phyloP scores from a whole-genome alignment of 2,888 invertebrate species.

The Syrista parreyssii region DNA sequence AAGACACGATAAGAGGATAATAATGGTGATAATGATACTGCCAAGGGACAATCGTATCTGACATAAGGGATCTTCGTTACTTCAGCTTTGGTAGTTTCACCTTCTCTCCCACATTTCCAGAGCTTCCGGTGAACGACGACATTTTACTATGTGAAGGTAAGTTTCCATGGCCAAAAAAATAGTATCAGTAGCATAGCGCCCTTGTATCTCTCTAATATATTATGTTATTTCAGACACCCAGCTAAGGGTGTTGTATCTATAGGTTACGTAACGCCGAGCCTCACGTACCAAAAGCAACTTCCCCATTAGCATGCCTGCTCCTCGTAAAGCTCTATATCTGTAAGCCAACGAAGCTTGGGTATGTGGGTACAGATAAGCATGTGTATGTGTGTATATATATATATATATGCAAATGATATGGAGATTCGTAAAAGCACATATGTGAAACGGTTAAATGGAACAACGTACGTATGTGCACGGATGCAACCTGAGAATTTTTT shows the following conservation, averaged over 20 bases:
- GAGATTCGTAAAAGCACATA: not conserved
- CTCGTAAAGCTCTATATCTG: not conserved
- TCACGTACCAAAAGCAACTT: not conserved
- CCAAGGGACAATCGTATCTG: constrained; percentile 1
- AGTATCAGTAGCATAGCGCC: not conserved
- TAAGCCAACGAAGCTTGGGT: not conserved
- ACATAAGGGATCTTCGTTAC: not conserved
- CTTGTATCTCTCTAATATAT: not conserved
- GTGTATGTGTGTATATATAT: not conserved
- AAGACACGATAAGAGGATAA: not conserved
- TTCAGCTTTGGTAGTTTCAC: not conserved
- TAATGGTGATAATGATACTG: not conserved
- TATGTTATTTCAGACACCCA: not conserved
- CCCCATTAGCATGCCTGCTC: not conserved
- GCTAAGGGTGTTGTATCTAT: not conserved
- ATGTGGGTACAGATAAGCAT: not conserved
- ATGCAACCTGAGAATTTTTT: not conserved
- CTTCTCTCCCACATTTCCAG: not conserved
- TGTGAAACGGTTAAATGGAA: not conserved
- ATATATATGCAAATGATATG: not conserved
- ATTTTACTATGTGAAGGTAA: not conserved
- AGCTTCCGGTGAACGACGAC: not conserved
- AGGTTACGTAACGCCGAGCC: not conserved
- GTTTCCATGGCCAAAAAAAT: not conserved
- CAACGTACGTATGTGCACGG: not conserved